Conservation (phyloP, 2,113 vertebrate species). For the Cranoglanis bouderius region DNA sequence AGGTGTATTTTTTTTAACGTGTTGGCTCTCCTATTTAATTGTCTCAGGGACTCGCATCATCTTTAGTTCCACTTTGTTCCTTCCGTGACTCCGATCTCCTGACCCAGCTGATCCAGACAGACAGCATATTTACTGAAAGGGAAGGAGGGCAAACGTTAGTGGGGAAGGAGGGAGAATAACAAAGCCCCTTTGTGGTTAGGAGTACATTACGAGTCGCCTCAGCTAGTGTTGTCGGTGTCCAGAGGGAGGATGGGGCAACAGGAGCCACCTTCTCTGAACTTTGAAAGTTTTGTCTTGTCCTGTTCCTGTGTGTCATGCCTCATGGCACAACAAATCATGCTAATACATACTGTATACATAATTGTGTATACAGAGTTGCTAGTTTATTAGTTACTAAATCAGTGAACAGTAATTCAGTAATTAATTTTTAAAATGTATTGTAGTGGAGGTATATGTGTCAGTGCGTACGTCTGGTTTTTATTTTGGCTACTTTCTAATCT, state of each 20-base stretch:
- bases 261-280: conserved; percentile 8
- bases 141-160: conserved; percentile 25
- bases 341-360: neutral
- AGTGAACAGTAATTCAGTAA: neutral
- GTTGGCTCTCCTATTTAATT: neutral
- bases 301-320: neutral
- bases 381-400: neutral
- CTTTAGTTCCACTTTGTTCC: conserved; percentile 70
- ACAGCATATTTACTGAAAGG: conserved; percentile 42
- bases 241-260: neutral
- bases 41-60: conserved; percentile 10
- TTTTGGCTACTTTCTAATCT: neutral
- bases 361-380: neutral
- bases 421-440: neutral
- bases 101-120: conserved; percentile 59
- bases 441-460: neutral
- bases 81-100: conserved; percentile 53
- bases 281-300: neutral
- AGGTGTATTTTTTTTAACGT: neutral
- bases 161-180: conserved; percentile 23
- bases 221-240: conserved; percentile 5
- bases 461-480: too few species aligned
- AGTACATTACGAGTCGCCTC: conserved; percentile 36
- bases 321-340: neutral
- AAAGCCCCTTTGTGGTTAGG: conserved; percentile 58